These are phyloP conservation scores for Ammodytes dubius DNA, from an alignment of 2,113 vertebrate genomes.

Conservation along the genomic window DNA sequence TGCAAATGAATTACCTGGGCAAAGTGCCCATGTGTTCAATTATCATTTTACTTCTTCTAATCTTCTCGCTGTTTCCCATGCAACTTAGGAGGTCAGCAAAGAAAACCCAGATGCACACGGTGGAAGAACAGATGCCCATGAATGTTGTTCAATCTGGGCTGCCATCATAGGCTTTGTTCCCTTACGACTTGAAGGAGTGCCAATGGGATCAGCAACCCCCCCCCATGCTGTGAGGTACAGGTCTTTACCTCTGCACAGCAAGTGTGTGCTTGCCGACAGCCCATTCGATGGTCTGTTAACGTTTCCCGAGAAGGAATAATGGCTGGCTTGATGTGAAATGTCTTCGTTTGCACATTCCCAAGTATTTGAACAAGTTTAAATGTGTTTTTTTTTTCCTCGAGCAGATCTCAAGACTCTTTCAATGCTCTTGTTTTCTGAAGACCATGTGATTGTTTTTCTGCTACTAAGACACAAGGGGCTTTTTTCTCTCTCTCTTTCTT, in stretches of 20 bases:
- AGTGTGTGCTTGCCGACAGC: too few relatives aligned
- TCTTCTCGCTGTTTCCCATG: background rate
- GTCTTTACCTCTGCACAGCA: fast-evolving
- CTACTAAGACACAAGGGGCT: background rate
- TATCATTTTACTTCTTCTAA: background rate
- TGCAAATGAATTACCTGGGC: background rate
- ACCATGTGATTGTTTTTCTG: background rate
- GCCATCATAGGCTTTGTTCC: background rate
- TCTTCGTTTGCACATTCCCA: background rate
- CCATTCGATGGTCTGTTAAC: too few relatives aligned
- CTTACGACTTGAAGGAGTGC: background rate
- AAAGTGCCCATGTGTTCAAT: too few relatives aligned
- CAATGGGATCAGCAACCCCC: background rate
- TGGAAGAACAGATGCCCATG: background rate
- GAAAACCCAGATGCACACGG: fast-evolving
- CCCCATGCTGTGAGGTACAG: background rate
- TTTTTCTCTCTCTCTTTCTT: background rate
- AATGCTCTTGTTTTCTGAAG: background rate
- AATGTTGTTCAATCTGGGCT: fast-evolving
- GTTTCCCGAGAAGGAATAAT: background rate
- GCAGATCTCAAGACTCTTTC: background rate
- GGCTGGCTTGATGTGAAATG: background rate
- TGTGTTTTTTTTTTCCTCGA: background rate
- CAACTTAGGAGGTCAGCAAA: background rate
- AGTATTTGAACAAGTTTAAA: background rate